phyloP scores from a whole-genome alignment of 2,888 invertebrate species.

The Drosophila hawaiiensis region DNA sequence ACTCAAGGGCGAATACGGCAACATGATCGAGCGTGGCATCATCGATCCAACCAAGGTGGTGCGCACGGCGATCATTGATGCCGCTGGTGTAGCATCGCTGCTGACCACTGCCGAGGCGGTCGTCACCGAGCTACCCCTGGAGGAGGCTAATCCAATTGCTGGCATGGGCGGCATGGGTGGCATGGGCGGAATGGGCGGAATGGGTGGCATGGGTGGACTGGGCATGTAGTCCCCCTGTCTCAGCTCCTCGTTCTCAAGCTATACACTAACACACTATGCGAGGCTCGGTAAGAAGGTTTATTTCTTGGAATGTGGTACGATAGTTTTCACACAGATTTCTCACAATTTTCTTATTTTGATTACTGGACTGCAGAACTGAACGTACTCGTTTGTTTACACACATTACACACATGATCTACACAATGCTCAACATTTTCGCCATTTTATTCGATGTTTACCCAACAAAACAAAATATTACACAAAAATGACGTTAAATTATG shows the following conservation, averaged over 20 bases:
- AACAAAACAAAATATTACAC: not conserved
- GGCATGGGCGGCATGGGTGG: conserved; percentile 46
- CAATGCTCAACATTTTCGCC: conserved; percentile 54
- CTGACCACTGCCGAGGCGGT: conserved; percentile 98
- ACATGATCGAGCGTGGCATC: conserved; percentile 97
- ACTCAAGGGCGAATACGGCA: conserved; percentile 94
- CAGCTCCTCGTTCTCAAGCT: not conserved
- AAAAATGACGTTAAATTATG: conserved; percentile 15
- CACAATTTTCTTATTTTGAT: conserved; percentile 10
- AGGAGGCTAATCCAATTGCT: conserved; percentile 87
- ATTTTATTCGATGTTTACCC: conserved; percentile 16
- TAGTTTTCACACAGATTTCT: not conserved
- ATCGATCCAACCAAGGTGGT: conserved; percentile 98
- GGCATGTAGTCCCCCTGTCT: conserved; percentile 27
- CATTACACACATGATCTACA: not conserved
- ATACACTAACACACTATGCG: not conserved
- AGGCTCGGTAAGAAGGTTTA: not conserved
- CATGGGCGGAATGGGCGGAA: conserved; percentile 59
- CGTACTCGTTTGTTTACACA: conserved; percentile 6
- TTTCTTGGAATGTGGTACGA: not conserved
- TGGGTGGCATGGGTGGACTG: conserved; percentile 58
- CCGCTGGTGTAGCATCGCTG: conserved; percentile 97
- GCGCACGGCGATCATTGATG: conserved; percentile 96
- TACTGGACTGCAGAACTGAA: conserved; percentile 44
- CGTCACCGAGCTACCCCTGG: conserved; percentile 96